A percentile compares a stretch with the other conserved stretches of the same genome.
Conservation (phyloP, 2,113 vertebrate genomes). For the Isichthys henryi region DNA sequence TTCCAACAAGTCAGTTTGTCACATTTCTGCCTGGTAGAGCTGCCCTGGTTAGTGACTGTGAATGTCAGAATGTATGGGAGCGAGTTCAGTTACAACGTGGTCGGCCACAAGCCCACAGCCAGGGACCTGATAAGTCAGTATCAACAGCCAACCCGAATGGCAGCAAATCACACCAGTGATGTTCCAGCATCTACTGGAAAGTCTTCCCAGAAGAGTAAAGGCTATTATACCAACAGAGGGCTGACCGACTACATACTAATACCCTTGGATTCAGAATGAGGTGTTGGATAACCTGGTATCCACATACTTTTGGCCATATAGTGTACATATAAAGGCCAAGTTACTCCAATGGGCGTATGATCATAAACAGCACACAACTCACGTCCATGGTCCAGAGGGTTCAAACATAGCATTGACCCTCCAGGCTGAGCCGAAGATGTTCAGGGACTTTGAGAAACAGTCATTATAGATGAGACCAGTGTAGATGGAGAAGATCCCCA, state of each 20-base stretch:
- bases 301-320: background rate
- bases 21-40: too few relatives aligned
- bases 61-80: too few relatives aligned
- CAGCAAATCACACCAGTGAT: background rate
- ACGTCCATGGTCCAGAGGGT: slow-evolving; percentile 42
- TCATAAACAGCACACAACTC: background rate
- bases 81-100: too few relatives aligned
- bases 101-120: too few relatives aligned
- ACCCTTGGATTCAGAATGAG: background rate
- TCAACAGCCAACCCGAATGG: background rate
- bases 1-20: too few relatives aligned
- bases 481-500: slow-evolving; percentile 47
- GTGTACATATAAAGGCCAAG: background rate
- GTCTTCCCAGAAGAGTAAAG: background rate
- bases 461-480: slow-evolving; percentile 49
- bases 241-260: background rate
- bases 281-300: background rate
- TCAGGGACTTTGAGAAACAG: slow-evolving; percentile 47
- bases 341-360: background rate
- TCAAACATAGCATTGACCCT: slow-evolving; percentile 39
- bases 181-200: background rate
- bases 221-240: background rate
- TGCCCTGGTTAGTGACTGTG: too few relatives aligned
- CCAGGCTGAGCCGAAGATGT: slow-evolving; percentile 45
- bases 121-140: background rate